A percentile compares a stretch with the other conserved stretches of the same genome.
Conservation (phyloP, 1,140 invertebrate species). For the Tachypleus tridentatus region DNA sequence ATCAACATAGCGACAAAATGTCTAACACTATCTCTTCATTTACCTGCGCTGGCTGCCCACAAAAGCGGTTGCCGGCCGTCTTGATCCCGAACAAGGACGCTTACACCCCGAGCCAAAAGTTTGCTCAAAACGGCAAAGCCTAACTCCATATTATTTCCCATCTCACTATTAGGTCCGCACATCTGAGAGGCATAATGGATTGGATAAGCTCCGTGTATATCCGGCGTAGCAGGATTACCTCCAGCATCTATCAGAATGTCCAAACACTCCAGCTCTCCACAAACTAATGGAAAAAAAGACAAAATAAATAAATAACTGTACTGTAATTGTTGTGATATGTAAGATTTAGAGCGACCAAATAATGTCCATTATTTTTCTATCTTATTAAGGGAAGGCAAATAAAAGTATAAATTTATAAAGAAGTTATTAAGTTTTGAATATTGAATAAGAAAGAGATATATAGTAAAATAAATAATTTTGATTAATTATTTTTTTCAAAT, state of each 20-base stretch:
- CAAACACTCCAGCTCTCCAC: conserved; percentile 75
- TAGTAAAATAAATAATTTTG: too few relatives aligned
- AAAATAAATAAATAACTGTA: too few relatives aligned
- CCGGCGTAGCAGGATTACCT: conserved; percentile 68
- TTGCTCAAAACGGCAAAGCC: conserved; percentile 23
- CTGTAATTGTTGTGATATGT: too few relatives aligned
- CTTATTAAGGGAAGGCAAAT: too few relatives aligned
- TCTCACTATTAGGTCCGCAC: conserved; percentile 63
- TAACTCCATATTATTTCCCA: conserved; percentile 37
- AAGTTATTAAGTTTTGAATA: too few relatives aligned
- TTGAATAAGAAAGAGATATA: too few relatives aligned
- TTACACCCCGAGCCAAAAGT: conserved; percentile 40
- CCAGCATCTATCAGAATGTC: conserved; percentile 69
- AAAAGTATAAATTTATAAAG: too few relatives aligned
- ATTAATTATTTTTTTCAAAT: too few relatives aligned
- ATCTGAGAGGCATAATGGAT: conserved; percentile 96
- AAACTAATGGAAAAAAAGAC: conserved; percentile 45
- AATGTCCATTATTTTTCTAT: too few relatives aligned
- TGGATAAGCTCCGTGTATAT: conserved; percentile 87
- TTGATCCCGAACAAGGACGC: conserved; percentile 72
- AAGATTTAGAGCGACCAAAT: too few relatives aligned
- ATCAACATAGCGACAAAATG: too few relatives aligned
- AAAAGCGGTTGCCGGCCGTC: conserved; percentile 85
- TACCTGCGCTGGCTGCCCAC: conserved; percentile 92
- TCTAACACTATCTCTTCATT: neutral